Base-by-base conservation (phyloP, 2,888 invertebrate species). In the Druceiella hillmani region DNA sequence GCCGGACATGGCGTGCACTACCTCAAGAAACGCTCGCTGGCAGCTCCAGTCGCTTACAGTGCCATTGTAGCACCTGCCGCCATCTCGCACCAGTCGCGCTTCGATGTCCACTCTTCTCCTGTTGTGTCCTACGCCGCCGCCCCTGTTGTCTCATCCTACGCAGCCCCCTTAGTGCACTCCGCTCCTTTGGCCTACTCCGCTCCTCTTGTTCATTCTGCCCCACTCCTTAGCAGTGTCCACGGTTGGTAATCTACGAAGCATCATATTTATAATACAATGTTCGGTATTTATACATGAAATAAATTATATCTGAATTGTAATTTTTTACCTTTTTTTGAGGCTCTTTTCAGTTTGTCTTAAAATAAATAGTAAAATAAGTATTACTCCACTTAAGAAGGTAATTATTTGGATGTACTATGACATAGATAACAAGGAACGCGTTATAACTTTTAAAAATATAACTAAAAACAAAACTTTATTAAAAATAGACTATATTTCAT, bases 201-300 rank as follows among this genome's bases (percentile, higher is more conserved):
- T 4, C 48, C 51, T 30, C 47, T 54, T 38, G 45, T 55, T 2
- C 41, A 52, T 43, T 53, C 55, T 12, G 47, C 59, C 10, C 64
- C 66, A 27, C 39, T 62, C 46, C 36, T 62, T 44, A 47, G 60
- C 40, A 52, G 65, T 40, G 53, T 65, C 41, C 64, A 64, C 54
- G 54, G 61, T 36, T 68, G 61, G 60, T 68, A 53, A 66, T 49
- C 50, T n/a, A n/a, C n/a, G n/a, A n/a, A n/a, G n/a, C n/a, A n/a
- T n/a, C n/a, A n/a, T n/a, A n/a, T n/a, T n/a, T n/a, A n/a, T n/a
- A n/a, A n/a, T n/a, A n/a, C n/a, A n/a, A n/a, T n/a, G n/a, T n/a
- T n/a, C n/a, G n/a, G n/a, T n/a, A n/a, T n/a, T n/a, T n/a, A n/a
- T n/a, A n/a, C n/a, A n/a, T n/a, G n/a, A n/a, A n/a, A n/a, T n/a